Percentiles rank a stretch among this genome's conserved stretches.
phyloP scores from a whole-genome alignment of 2,797 vertebrate genomes.

The Channa striata region DNA sequence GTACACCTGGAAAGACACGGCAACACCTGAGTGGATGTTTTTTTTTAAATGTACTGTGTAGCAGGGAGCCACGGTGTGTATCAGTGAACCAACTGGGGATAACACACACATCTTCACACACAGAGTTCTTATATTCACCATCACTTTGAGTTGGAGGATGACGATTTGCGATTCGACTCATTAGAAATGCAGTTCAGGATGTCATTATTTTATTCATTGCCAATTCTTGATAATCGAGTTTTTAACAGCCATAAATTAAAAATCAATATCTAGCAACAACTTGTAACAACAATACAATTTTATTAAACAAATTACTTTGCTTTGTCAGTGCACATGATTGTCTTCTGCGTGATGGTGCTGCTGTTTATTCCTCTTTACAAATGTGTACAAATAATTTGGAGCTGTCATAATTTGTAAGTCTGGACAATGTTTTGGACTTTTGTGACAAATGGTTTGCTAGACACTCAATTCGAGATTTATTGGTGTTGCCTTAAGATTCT shows the following conservation, averaged over 20 bases:
- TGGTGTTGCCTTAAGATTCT: too few relatives aligned
- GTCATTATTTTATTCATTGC: neutral
- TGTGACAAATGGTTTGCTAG: neutral
- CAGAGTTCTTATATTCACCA: slow-evolving; percentile 18
- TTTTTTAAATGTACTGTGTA: slow-evolving; percentile 58
- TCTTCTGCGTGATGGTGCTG: neutral
- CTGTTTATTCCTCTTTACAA: neutral
- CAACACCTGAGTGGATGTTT: slow-evolving; percentile 73
- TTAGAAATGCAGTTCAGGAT: neutral
- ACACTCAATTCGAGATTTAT: neutral
- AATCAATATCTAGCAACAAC: neutral
- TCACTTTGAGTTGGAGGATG: neutral
- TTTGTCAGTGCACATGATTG: neutral
- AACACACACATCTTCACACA: slow-evolving; percentile 45
- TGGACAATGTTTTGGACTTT: neutral
- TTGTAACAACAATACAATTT: neutral
- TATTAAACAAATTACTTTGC: neutral
- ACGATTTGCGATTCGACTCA: slow-evolving; percentile 1
- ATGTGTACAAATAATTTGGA: neutral
- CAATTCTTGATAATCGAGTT: neutral
- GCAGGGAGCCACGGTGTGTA: slow-evolving; percentile 45
- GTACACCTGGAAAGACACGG: slow-evolving; percentile 68
- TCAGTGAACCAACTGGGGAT: slow-evolving; percentile 60
- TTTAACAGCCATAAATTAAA: neutral
- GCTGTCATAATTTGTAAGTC: neutral